These are phyloP conservation scores for Entomyzon cyanotis DNA, from an alignment of 2,113 vertebrate species.

Conservation along the genomic window DNA sequence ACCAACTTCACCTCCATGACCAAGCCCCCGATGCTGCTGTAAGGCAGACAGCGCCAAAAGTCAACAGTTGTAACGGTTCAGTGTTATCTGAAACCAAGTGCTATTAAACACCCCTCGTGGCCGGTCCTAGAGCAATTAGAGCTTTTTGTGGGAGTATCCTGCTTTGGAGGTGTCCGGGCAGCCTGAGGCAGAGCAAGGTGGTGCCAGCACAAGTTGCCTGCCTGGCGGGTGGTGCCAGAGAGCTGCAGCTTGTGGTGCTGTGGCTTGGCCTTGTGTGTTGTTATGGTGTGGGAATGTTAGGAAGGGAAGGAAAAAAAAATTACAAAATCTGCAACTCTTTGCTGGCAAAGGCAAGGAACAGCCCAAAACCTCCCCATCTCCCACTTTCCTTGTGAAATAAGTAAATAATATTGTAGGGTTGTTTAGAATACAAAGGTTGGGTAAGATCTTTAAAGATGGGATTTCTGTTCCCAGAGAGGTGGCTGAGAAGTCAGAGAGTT, in stretches of 20 bases:
- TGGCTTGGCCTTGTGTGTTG: background rate
- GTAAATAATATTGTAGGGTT: background rate
- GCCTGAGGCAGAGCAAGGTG: background rate
- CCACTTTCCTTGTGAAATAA: background rate
- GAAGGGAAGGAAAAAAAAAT: background rate
- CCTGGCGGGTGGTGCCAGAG: background rate
- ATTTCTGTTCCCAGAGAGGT: background rate
- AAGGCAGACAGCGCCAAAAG: background rate
- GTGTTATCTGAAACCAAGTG: background rate
- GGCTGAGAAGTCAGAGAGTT: background rate
- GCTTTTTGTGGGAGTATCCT: background rate
- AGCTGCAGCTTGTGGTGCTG: background rate
- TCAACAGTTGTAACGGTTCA: background rate
- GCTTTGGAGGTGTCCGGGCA: rapidly evolving
- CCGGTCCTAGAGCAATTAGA: background rate
- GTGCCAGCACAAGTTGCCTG: background rate
- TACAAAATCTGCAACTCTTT: background rate
- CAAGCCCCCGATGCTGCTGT: background rate
- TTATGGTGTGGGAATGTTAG: rapidly evolving
- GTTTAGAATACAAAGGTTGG: background rate
- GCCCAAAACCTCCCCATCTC: background rate
- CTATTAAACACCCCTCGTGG: conserved; percentile 1
- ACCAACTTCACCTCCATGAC: background rate
- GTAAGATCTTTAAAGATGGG: background rate
- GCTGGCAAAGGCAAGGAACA: background rate